phyloP scores from a whole-genome alignment of 2,797 vertebrate genomes.

The Alfaro cultratus region DNA sequence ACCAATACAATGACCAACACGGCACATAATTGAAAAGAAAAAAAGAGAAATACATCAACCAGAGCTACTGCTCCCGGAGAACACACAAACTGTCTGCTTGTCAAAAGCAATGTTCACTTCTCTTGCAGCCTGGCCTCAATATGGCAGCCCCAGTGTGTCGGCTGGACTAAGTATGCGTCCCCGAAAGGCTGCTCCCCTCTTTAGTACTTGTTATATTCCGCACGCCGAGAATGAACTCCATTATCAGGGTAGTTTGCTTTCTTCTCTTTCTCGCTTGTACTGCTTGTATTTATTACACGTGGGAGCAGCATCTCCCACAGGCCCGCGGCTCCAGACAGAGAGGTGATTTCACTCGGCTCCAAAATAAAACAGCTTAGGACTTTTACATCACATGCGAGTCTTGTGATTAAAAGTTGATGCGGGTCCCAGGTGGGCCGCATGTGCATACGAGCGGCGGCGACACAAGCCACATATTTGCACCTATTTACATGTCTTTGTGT shows the following conservation, averaged over 20 bases:
- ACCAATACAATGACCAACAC: slow-evolving; percentile 49
- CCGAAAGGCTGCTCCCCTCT: slow-evolving; percentile 49
- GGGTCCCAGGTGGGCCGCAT: slow-evolving; percentile 24
- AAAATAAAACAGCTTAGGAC: slow-evolving; percentile 47
- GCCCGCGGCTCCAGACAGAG: slow-evolving; percentile 46
- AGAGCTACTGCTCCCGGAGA: slow-evolving; percentile 38
- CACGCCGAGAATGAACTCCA: slow-evolving; percentile 76
- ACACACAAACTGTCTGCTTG: slow-evolving; percentile 37
- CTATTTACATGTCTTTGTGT: slow-evolving; percentile 29
- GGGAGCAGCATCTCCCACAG: slow-evolving; percentile 66
- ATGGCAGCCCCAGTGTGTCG: slow-evolving; percentile 52
- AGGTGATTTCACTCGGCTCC: slow-evolving; percentile 56
- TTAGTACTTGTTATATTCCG: slow-evolving; percentile 68
- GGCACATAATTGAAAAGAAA: slow-evolving; percentile 31
- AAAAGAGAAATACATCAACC: slow-evolving; percentile 35
- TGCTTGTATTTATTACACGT: slow-evolving; percentile 70
- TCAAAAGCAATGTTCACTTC: slow-evolving; percentile 51
- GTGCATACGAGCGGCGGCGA: slow-evolving; percentile 12
- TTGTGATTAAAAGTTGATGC: slow-evolving; percentile 62
- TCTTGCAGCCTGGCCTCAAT: slow-evolving; percentile 48
- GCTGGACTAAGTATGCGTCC: slow-evolving; percentile 53
- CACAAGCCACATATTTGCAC: slow-evolving; percentile 26
- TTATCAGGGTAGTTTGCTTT: slow-evolving; percentile 67
- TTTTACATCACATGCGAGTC: slow-evolving; percentile 47
- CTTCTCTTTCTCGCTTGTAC: slow-evolving; percentile 52